Percentiles rank a stretch among this genome's conserved stretches.
These are phyloP conservation scores for Danaus melanippus DNA, from an alignment of 1,140 invertebrate species.

Conservation along the genomic window DNA sequence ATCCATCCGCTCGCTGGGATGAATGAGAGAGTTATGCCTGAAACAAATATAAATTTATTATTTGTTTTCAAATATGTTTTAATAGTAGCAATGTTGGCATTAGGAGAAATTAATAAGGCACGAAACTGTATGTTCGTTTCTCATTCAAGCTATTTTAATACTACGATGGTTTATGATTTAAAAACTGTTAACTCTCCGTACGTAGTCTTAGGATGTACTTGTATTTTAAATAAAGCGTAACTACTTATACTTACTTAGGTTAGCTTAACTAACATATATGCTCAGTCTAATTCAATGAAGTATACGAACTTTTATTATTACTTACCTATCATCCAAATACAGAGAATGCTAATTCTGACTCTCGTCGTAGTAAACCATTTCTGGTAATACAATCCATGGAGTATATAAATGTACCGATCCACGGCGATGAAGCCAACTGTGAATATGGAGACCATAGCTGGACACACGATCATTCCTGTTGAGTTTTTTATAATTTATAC, in stretches of 20 bases:
- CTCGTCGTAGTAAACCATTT: slow-evolving; percentile 70
- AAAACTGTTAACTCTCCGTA: too few species aligned
- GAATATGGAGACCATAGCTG: slow-evolving; percentile 73
- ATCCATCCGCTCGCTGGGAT: slow-evolving; percentile 71
- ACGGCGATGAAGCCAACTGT: slow-evolving; percentile 74
- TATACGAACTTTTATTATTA: slow-evolving; percentile 3
- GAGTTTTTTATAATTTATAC: slow-evolving; percentile 2
- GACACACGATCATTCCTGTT: slow-evolving; percentile 73
- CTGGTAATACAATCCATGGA: slow-evolving; percentile 73
- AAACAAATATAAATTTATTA: slow-evolving; percentile 18
- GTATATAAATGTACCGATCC: slow-evolving; percentile 74
- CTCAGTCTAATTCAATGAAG: neutral
- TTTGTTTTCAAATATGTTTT: too few species aligned
- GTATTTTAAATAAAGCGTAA: too few species aligned
- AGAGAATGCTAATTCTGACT: slow-evolving; percentile 65
- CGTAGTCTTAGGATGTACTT: too few species aligned
- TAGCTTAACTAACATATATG: neutral
- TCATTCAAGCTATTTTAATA: too few species aligned
- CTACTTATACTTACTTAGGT: neutral
- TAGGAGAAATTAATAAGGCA: too few species aligned
- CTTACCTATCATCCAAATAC: slow-evolving; percentile 72
- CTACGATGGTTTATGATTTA: too few species aligned
- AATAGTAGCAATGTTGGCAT: too few species aligned
- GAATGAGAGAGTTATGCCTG: slow-evolving; percentile 72
- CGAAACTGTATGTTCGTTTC: too few species aligned